Evolutionary conservation across 1,140 invertebrate genomes (phyloP), one percentile per base, ranked within the genome.

Genomic region (Drosophila lacteicornis): DNA sequence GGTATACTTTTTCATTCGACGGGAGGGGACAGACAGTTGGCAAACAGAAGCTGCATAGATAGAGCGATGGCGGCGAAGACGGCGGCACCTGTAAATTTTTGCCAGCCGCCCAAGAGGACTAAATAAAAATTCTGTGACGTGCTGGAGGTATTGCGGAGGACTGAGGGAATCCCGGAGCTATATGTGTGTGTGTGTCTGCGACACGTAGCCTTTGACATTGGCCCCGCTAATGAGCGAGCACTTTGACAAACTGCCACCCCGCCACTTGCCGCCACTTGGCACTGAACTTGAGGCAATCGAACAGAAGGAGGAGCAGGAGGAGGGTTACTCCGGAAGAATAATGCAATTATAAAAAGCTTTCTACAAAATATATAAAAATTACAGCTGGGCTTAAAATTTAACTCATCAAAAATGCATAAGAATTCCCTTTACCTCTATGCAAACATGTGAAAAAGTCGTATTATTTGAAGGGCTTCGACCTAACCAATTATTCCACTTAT

Each of bases 191-290:
- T 74, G 70, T 69, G 66, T 68, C 65, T 75, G 70, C 68, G 71
- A 83, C 84, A 87, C 83, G 83, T 87, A 77, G 84, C 83, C 83
- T 87, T 87, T 87, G 83, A 88, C 83, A 87, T 87, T 87, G 80
- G 80, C 84, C 80, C 67, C 80, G 68, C 83, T 87, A 87, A 87
- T 87, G 84, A 87, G 83, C 76, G 61, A 88, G 71, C 80, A 86
- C 83, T 86, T 86, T 86, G 83, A 82, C 60, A 67, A 67, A 60
- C 43, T 58, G 78, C 67, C 51, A 59, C 22, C 51, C 51, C 40
- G 66, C 17, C 36, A 42, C 12, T 53, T 53, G 30, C 73, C 76
- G 81, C 53, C 80, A 69, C 77, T 80, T 84, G 81, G 42, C 76
- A 80, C 57, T 83, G 84, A 88, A 88, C 73, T 80, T 88, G 60